A percentile compares a stretch with the other conserved stretches of the same genome.
These are phyloP conservation scores for Galbula dea DNA, from an alignment of 2,113 vertebrate genomes.

Conservation along the genomic window DNA sequence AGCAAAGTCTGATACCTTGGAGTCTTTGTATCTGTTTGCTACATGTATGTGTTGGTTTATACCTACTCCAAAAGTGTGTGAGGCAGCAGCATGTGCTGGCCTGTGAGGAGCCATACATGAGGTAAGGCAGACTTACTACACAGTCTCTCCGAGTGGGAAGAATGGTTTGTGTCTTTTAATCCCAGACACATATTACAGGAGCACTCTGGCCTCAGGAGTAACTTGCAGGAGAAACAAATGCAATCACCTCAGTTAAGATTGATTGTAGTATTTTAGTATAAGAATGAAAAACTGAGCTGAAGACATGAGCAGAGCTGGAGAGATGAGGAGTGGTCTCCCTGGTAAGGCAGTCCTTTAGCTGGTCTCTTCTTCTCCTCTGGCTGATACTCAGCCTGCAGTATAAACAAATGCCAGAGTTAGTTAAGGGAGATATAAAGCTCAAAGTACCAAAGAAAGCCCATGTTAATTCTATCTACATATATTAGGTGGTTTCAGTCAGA, in stretches of 20 bases:
- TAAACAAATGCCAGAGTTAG: neutral
- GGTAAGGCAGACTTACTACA: rapidly evolving
- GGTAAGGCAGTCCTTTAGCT: neutral
- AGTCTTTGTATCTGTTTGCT: neutral
- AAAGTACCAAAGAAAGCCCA: neutral
- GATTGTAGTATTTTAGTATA: neutral
- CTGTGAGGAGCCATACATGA: neutral
- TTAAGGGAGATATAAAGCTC: neutral
- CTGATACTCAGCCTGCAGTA: neutral
- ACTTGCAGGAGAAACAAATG: no score
- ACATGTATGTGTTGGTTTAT: neutral
- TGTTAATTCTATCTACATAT: neutral
- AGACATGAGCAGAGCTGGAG: neutral
- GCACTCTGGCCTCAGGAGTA: no score
- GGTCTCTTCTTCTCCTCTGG: neutral
- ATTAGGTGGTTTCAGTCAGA: neutral
- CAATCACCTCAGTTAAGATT: neutral
- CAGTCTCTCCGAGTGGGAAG: rapidly evolving
- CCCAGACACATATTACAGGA: neutral
- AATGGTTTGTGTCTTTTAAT: neutral
- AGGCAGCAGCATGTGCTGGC: neutral
- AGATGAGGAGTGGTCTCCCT: neutral
- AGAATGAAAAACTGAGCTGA: neutral
- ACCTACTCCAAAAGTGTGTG: neutral
- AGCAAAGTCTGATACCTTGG: neutral